Conservation (phyloP, 2,113 vertebrate species). For the Australoheros scitulus region DNA sequence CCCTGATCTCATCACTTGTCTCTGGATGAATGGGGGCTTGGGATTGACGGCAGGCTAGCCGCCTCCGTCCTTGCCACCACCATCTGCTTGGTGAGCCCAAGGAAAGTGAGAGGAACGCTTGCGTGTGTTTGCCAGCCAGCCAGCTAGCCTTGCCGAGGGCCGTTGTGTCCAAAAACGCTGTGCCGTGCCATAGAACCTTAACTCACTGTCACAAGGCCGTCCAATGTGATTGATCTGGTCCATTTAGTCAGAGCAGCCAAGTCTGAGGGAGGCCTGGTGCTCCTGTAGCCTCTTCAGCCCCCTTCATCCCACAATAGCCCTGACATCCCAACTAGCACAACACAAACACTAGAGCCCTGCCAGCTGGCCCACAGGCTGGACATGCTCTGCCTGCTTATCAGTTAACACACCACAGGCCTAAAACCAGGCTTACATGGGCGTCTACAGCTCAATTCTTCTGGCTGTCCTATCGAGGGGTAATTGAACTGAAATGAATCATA, state of each 20-base stretch:
- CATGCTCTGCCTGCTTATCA: constrained; percentile 69
- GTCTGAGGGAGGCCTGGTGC: constrained; percentile 78
- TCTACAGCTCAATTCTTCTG: constrained; percentile 29
- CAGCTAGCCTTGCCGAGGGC: constrained; percentile 63
- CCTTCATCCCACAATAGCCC: constrained; percentile 59
- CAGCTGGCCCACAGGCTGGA: constrained; percentile 72
- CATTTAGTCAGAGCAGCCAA: constrained; percentile 82
- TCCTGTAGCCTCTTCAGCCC: constrained; percentile 66
- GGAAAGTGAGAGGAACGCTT: constrained; percentile 63
- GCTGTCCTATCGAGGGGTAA: constrained; percentile 29
- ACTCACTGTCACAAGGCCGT: constrained; percentile 82
- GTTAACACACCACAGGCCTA: constrained; percentile 65
- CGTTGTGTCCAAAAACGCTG: constrained; percentile 74
- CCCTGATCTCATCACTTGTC: constrained; percentile 68
- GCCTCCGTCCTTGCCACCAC: constrained; percentile 75
- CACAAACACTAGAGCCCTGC: constrained; percentile 74
- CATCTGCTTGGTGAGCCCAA: constrained; percentile 81
- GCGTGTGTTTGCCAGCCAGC: constrained; percentile 69
- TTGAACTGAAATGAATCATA: constrained; percentile 30
- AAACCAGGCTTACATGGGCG: constrained; percentile 48
- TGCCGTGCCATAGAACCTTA: constrained; percentile 76
- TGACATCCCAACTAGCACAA: constrained; percentile 69
- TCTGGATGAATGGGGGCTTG: constrained; percentile 61
- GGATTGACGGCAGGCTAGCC: constrained; percentile 66
- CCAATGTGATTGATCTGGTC: constrained; percentile 84